A percentile compares a stretch with the other conserved stretches of the same genome.
Evolutionary conservation across 2,888 invertebrate species (phyloP).

Genomic region (Philhelius pedissequus): DNA sequence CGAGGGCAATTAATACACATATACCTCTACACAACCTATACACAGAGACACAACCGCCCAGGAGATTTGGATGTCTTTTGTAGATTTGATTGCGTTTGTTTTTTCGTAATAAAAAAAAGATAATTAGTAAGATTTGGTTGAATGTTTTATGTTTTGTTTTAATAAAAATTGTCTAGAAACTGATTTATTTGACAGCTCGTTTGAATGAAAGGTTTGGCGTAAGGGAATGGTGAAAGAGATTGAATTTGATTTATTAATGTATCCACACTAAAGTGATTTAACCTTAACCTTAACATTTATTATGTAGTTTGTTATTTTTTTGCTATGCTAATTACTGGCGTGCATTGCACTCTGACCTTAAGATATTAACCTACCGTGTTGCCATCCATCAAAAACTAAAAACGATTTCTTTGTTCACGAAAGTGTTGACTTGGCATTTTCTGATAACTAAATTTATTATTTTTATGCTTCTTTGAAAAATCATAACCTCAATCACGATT

Average conservation of each 20-base stretch:
- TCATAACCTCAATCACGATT: too few relatives aligned
- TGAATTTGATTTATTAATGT: background rate
- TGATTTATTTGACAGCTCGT: background rate
- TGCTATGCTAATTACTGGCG: too few relatives aligned
- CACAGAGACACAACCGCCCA: background rate
- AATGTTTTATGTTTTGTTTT: background rate
- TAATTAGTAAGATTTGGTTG: background rate
- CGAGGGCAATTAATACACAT: conserved; percentile 53
- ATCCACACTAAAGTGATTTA: background rate
- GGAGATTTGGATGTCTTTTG: background rate
- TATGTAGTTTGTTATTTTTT: too few relatives aligned
- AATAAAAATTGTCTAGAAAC: background rate
- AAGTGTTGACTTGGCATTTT: too few relatives aligned
- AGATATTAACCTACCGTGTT: too few relatives aligned
- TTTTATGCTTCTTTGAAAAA: too few relatives aligned
- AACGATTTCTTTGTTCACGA: too few relatives aligned
- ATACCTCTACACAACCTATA: too few relatives aligned
- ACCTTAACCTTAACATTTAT: background rate
- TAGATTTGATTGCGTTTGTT: background rate
- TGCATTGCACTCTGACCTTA: too few relatives aligned
- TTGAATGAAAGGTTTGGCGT: background rate
- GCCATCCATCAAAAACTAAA: too few relatives aligned
- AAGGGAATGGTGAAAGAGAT: background rate
- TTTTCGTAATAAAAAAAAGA: background rate
- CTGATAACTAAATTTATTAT: too few relatives aligned